These are phyloP conservation scores for Alca torda DNA, from an alignment of 2,797 vertebrate species.

Conservation along the genomic window DNA sequence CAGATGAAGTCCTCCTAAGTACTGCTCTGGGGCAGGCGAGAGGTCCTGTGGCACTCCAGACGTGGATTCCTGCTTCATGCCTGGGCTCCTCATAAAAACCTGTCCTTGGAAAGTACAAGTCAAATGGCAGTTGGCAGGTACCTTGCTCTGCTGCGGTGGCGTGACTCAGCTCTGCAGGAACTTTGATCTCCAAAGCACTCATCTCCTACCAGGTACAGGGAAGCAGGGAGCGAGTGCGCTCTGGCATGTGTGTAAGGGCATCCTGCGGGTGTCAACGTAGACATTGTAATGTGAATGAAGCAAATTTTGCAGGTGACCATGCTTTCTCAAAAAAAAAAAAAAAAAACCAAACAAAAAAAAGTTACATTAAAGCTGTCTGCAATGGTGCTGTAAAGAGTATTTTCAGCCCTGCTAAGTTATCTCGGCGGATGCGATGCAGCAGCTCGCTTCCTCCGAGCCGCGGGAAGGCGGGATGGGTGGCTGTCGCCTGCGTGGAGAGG, in stretches of 20 bases:
- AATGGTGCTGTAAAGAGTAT: neutral
- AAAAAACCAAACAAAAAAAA: neutral
- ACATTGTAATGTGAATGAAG: neutral
- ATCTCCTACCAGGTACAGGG: neutral
- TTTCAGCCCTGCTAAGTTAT: neutral
- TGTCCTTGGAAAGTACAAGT: neutral
- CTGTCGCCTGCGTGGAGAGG: neutral
- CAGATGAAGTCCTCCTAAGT: neutral
- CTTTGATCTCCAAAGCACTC: neutral
- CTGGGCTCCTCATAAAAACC: neutral
- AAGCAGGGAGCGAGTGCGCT: neutral
- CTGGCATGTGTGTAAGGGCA: neutral
- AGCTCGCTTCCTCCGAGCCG: rapidly evolving
- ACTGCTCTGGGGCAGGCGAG: neutral
- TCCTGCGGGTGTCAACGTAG: neutral
- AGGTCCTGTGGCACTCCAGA: neutral
- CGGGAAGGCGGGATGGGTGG: neutral
- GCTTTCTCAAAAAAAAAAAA: neutral
- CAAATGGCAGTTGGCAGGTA: neutral
- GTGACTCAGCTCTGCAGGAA: neutral
- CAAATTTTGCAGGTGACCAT: neutral
- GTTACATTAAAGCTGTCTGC: neutral
- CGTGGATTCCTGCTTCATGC: neutral
- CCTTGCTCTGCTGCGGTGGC: neutral
- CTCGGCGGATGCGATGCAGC: neutral